phyloP scores from a whole-genome alignment of 2,113 vertebrate genomes.

The Myotis brandtii region DNA sequence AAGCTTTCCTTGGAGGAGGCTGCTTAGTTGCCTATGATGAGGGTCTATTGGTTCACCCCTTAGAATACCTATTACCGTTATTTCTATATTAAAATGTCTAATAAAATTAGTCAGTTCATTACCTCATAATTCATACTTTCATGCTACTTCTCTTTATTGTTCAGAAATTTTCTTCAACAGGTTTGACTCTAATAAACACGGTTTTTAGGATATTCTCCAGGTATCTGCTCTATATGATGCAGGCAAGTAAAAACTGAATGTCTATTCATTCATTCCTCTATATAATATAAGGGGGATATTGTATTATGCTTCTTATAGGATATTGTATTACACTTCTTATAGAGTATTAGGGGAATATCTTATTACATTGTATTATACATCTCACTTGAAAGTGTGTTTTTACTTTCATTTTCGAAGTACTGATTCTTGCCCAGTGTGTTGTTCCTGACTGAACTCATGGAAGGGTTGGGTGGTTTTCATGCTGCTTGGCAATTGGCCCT shows the following conservation, averaged over 20 bases:
- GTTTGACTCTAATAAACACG: not conserved
- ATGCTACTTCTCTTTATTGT: not conserved
- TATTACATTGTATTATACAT: not conserved
- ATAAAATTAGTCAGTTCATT: not conserved
- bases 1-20: not conserved
- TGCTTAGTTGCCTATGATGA: not conserved
- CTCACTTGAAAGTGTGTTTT: not conserved
- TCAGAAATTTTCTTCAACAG: slow-evolving; percentile 24
- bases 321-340: not conserved
- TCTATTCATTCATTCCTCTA: not conserved
- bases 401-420: not conserved
- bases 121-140: not conserved
- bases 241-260: not conserved
- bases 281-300: not conserved
- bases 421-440: not conserved
- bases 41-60: not conserved
- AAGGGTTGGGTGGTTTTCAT: not conserved
- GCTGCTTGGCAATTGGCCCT: not conserved
- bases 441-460: not conserved
- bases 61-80: not conserved
- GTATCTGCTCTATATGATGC: not conserved
- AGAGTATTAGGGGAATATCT: not conserved
- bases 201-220: not conserved
- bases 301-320: not conserved
- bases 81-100: not conserved